Base-by-base conservation (phyloP, 1,140 invertebrate genomes). In the Drosophila oshimai region DNA sequence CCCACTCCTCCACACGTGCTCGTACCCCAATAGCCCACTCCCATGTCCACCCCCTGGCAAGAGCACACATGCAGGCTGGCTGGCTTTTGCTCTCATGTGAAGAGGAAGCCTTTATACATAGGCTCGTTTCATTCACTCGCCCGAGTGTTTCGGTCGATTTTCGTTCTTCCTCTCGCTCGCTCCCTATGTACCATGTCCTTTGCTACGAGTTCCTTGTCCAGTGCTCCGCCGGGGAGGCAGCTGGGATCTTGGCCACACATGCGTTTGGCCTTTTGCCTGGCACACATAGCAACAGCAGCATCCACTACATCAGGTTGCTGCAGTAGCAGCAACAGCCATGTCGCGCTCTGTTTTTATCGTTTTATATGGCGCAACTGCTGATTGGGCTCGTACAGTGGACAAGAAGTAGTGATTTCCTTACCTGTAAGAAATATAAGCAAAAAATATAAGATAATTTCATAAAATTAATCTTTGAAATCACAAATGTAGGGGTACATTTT, bases 191-290 rank as follows among this genome's bases (percentile, higher is more conserved):
- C 36, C 34, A 20, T 37, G 41, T 71, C 57, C 58, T 50, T 44
- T 20, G 42, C 39, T 28, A 33, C 15, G 36, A 39, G 49, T 54
- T 29, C 51, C 41, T 49, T 50, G 34, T 46, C 41, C 55, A 36
- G 37, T n/a, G 37, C 64, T 46, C 37, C 13, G 31, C 33, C 37
- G 42, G 20, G 54, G 31, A 36, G 29, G 33, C 31, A 55, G 31
- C 47, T 65, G 49, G 55, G 10, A 15, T 61, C 39, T 57, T 70
- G 58, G 64, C 58, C 80, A 62, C 72, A 84, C 80, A 84, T 84
- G 81, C 80, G 75, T 84, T 86, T 84, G 80, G 81, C 75, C 80
- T 84, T 84, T 84, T 84, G 80, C 80, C 80, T 86, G 79, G 79
- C 79, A 84, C 79, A 84, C 65, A 86, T 86, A 84, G 70, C 78